phyloP scores from a whole-genome alignment of 2,113 vertebrate species.

The Cavia porcellus region DNA sequence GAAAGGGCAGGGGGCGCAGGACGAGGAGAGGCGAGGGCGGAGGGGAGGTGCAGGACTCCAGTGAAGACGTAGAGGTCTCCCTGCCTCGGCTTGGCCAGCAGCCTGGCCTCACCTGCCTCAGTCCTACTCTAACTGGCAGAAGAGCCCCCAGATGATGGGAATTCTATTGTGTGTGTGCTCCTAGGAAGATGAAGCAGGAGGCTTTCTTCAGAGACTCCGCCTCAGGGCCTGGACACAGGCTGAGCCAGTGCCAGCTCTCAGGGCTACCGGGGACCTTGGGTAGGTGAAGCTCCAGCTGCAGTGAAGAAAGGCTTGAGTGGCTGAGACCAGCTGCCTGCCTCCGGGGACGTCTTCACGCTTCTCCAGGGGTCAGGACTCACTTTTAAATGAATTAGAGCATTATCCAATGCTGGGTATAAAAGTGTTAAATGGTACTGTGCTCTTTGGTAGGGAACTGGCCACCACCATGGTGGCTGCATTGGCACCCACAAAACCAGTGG shows the following conservation, averaged over 20 bases:
- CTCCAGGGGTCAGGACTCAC: background rate
- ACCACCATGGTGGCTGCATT: background rate
- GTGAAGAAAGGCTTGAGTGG: accelerated
- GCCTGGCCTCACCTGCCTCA: background rate
- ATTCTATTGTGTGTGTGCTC: accelerated
- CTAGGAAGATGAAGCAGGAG: accelerated
- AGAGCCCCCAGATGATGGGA: background rate
- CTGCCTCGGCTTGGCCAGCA: too few relatives aligned
- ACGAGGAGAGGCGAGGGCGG: background rate
- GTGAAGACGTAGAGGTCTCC: accelerated
- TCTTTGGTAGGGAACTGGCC: background rate
- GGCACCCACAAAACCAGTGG: background rate
- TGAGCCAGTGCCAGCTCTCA: background rate
- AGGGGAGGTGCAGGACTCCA: too few relatives aligned
- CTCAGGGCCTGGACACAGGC: accelerated
- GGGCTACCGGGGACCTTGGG: accelerated
- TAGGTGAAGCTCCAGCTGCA: accelerated
- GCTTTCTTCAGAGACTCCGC: background rate
- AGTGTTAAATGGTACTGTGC: accelerated
- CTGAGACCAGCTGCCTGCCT: accelerated
- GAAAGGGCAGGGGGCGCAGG: too few relatives aligned
- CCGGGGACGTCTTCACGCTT: accelerated
- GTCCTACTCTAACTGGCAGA: too few relatives aligned
- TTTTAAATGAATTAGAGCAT: background rate
- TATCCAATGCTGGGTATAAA: background rate